phyloP scores from a whole-genome alignment of 1,140 invertebrate genomes.

The Arion vulgaris region DNA sequence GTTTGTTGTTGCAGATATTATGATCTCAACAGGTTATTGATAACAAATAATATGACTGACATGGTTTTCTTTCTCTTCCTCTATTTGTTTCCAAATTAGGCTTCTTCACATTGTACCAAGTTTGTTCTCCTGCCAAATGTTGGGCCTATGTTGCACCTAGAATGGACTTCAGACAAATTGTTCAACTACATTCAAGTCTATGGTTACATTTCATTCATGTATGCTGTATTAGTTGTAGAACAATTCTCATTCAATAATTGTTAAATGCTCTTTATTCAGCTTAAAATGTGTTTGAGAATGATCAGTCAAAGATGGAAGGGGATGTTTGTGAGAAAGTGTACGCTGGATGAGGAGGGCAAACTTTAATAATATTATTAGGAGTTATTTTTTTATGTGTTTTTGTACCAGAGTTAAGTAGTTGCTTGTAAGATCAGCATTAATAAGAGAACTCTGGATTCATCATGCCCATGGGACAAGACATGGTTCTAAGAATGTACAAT shows the following conservation, averaged over 20 bases:
- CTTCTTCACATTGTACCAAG: conserved; percentile 25
- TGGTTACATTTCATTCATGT: conserved; percentile 1
- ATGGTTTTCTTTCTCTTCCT: conserved; percentile 12
- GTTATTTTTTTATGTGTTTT: too few relatives aligned
- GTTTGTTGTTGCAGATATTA: not conserved
- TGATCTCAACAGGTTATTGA: not conserved
- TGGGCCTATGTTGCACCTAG: not conserved
- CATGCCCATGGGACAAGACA: too few relatives aligned
- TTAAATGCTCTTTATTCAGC: too few relatives aligned
- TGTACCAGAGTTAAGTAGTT: too few relatives aligned
- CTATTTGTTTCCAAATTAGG: conserved; percentile 21
- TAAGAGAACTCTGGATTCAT: too few relatives aligned
- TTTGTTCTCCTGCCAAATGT: conserved; percentile 26
- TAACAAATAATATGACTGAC: conserved; percentile 7
- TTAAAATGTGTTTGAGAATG: too few relatives aligned
- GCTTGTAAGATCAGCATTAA: too few relatives aligned
- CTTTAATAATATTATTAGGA: not conserved
- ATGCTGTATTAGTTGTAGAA: conserved; percentile 11
- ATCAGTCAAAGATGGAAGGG: too few relatives aligned
- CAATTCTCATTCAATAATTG: too few relatives aligned
- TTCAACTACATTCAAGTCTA: not conserved
- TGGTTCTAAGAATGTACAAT: too few relatives aligned
- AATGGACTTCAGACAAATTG: not conserved
- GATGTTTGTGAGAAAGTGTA: too few relatives aligned
- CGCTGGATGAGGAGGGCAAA: not conserved